Evolutionary conservation across 2,113 vertebrate genomes (phyloP).

Genomic region (Entosphenus tridentatus): DNA sequence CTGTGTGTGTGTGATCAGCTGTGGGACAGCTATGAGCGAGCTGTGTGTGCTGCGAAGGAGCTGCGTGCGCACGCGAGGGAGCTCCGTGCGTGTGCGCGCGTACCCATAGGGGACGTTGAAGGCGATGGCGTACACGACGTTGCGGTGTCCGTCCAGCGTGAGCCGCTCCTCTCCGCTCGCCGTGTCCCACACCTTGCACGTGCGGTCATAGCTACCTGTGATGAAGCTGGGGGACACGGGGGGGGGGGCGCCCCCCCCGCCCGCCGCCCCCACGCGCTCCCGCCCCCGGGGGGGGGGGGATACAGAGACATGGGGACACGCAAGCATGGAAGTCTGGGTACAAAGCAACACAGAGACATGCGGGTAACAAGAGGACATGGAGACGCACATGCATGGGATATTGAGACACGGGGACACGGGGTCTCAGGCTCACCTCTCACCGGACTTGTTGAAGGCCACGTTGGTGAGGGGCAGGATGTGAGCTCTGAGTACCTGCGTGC

Average conservation of each 20-base stretch:
- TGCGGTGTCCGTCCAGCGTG: slow-evolving; percentile 48
- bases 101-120: slow-evolving; percentile 96
- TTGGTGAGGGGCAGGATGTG: slow-evolving; percentile 76
- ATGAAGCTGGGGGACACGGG: slow-evolving; percentile 37
- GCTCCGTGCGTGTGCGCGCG: neutral
- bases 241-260: no score
- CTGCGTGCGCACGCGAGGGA: neutral
- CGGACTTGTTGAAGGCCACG: slow-evolving; percentile 82
- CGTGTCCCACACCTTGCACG: slow-evolving; percentile 78
- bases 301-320: no score
- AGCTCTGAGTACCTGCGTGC: slow-evolving; percentile 42
- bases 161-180: slow-evolving; percentile 43
- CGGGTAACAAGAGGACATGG: no score
- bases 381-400: no score
- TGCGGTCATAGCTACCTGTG: slow-evolving; percentile 87
- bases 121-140: slow-evolving; percentile 68
- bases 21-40: neutral
- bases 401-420: no score
- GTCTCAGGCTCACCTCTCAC: slow-evolving; percentile 41
- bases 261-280: no score
- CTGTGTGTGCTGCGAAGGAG: no score
- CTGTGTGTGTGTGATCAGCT: neutral
- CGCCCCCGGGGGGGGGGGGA: no score
- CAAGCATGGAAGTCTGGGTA: no score
- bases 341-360: no score